Conservation (phyloP, 2,113 vertebrate species). For the Columba livia region DNA sequence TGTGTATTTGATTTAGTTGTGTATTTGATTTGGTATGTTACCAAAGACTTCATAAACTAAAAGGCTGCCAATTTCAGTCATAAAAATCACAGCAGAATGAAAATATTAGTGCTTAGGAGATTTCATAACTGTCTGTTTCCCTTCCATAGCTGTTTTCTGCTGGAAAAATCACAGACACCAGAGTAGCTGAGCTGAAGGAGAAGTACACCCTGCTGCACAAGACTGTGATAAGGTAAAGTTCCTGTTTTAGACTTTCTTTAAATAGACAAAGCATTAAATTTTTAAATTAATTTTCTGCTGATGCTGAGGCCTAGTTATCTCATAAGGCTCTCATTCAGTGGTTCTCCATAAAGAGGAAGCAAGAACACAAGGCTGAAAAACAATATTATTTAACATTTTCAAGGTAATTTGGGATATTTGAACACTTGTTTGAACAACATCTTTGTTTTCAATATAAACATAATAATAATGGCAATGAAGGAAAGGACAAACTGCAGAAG, state of each 20-base stretch:
- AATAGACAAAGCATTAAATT: background rate
- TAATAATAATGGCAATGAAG: background rate
- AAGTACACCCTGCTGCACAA: conserved; percentile 80
- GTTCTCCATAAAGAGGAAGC: background rate
- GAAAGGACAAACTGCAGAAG: background rate
- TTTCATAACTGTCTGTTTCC: conserved; percentile 30
- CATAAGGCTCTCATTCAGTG: background rate
- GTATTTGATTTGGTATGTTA: background rate
- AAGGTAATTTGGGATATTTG: background rate
- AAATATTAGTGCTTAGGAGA: background rate
- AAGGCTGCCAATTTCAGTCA: background rate
- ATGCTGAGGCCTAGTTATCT: background rate
- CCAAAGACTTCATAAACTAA: background rate
- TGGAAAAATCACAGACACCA: conserved; percentile 81
- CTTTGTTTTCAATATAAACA: background rate
- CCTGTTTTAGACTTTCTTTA: background rate
- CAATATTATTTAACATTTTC: background rate
- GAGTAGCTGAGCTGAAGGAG: conserved; percentile 80
- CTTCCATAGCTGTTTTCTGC: conserved; percentile 78
- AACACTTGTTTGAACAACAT: background rate
- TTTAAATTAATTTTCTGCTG: background rate
- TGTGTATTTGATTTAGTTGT: background rate
- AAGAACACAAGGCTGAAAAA: background rate
- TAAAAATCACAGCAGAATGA: background rate
- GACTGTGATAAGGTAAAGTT: conserved; percentile 80